Evolutionary conservation across 2,797 vertebrate genomes (phyloP), one percentile per base, ranked within the genome.

Genomic region (Anabacerthia variegaticeps): DNA sequence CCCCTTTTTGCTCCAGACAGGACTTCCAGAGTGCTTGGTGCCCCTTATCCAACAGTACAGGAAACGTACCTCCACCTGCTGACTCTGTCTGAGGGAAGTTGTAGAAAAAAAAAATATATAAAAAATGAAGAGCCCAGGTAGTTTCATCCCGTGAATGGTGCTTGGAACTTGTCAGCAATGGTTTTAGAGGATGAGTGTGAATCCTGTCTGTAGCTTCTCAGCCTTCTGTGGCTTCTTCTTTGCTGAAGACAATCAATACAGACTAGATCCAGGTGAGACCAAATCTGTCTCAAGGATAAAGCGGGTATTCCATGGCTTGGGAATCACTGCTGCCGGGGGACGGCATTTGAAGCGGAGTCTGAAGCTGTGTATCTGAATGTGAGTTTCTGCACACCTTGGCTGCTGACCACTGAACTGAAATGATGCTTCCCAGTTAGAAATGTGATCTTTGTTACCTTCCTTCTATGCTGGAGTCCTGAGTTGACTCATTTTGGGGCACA

Each of bases 11-110:
- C 98, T 99, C 93, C 99, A 99, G 98, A 99, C 98, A 3, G 99
- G 99, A 83, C 99, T 99, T 79, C 99, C 99, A 2, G 99, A 99
- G 98, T 99, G 99, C 98, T 98, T 99, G 97, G 98, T 99, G 66
- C 99, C 99, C 41, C 98, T 99, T 85, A 99, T 99, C 97, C 99
- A 99, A 75, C 99, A 99, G 96, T 99, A 99, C 95, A 98, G 99
- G 90, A 99, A 99, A 96, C 98, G 98, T 89, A 99, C 99, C 98
- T 99, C 99, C 76, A 98, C 98, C 96, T 99, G 99, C 98, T 99
- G 98, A 99, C 93, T 88, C 92, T 62, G 49, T 75, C 41, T 78
- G 86, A 46, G 65, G 86, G 14, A 51, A 77, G 55, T 17, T 43
- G 44, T 52, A 27, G 81, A 52, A 39, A 54, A 39, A 54, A 39